A percentile compares a stretch with the other conserved stretches of the same genome.
Evolutionary conservation across 2,113 vertebrate species (phyloP).

Genomic region (Ramphastos sulfuratus): DNA sequence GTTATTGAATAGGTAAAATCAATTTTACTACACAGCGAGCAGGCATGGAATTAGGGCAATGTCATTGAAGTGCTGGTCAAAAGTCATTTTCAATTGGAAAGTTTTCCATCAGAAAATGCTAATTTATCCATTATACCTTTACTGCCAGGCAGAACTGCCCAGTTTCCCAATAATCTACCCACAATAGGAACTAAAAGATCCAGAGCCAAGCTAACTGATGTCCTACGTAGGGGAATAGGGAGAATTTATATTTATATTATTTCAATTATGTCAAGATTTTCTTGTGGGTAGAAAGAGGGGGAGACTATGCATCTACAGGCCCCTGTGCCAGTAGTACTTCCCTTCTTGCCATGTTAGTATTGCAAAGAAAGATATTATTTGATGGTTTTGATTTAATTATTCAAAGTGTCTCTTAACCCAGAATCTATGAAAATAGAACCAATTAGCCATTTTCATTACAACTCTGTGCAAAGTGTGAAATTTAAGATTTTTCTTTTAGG

Average conservation of each 20-base stretch:
- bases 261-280: not conserved
- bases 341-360: not conserved
- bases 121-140: not conserved
- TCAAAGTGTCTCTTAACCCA: not conserved
- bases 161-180: not conserved
- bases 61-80: constrained; percentile 17
- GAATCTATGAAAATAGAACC: not conserved
- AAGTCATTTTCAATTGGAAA: constrained; percentile 10
- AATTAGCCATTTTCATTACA: not conserved
- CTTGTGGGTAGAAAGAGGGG: not conserved
- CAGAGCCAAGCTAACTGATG: not conserved
- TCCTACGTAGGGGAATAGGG: not conserved
- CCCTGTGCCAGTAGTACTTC: not conserved
- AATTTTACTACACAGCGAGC: constrained; percentile 51
- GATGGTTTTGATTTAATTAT: not conserved
- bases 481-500: not conserved
- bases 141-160: not conserved
- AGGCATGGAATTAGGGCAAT: constrained; percentile 2
- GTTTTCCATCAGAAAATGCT: constrained; percentile 27
- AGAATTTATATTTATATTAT: not conserved
- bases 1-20: constrained; percentile 50
- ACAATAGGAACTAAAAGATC: not conserved
- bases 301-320: not conserved
- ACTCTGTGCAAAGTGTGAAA: not conserved
- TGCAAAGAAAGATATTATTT: not conserved